A percentile compares a stretch with the other conserved stretches of the same genome.
These are phyloP conservation scores for Gastrophysa polygoni DNA, from an alignment of 2,888 invertebrate genomes.

Conservation along the genomic window DNA sequence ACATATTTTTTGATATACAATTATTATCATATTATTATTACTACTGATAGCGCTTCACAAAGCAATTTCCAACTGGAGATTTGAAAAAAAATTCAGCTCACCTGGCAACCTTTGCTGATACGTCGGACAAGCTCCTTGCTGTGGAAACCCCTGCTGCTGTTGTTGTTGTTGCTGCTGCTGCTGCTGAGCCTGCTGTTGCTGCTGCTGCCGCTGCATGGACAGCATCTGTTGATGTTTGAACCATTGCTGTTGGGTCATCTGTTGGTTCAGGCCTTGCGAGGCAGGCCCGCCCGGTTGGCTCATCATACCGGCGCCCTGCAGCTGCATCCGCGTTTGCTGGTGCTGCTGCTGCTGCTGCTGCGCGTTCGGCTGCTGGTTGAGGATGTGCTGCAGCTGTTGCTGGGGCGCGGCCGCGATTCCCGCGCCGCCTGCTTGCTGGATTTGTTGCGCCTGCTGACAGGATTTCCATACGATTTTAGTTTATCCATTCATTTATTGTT, in stretches of 20 bases:
- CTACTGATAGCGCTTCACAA: no score
- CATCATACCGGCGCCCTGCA: slow-evolving; percentile 57
- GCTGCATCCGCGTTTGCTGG: slow-evolving; percentile 61
- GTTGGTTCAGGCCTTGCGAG: slow-evolving; percentile 46
- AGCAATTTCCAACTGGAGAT: no score
- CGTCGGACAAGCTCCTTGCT: slow-evolving; percentile 65
- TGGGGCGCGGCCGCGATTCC: slow-evolving; percentile 57
- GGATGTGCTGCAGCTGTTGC: slow-evolving; percentile 63
- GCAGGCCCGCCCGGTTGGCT: slow-evolving; percentile 41
- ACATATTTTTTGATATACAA: no score
- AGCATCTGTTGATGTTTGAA: slow-evolving; percentile 58
- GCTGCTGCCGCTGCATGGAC: slow-evolving; percentile 55
- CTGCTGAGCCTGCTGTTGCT: slow-evolving; percentile 66
- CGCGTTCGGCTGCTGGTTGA: slow-evolving; percentile 56
- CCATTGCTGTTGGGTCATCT: slow-evolving; percentile 59
- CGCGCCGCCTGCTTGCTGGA: slow-evolving; percentile 49
- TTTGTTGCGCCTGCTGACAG: slow-evolving; percentile 48
- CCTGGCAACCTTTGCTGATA: slow-evolving; percentile 62
- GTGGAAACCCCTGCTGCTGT: slow-evolving; percentile 64
- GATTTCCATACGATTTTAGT: slow-evolving; percentile 5
- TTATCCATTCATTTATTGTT: no score
- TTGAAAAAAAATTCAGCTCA: background rate
- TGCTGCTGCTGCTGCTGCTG: slow-evolving; percentile 51
- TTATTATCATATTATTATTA: no score
- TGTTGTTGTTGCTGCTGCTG: slow-evolving; percentile 63